A percentile compares a stretch with the other conserved stretches of the same genome.
Evolutionary conservation across 1,140 invertebrate genomes (phyloP).

Genomic region (Drosophila bocki): DNA sequence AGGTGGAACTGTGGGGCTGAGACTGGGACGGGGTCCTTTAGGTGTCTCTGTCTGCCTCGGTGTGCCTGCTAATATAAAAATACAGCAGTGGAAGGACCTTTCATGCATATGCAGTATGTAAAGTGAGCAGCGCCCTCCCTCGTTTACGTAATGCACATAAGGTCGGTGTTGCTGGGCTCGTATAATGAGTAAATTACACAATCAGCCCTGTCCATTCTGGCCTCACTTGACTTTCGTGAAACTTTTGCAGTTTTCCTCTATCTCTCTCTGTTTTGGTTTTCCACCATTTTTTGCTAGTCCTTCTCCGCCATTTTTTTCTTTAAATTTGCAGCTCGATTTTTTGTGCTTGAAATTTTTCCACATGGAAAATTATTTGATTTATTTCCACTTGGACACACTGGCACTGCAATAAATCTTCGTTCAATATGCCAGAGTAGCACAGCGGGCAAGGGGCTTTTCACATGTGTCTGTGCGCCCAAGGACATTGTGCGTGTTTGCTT

Average conservation of each 20-base stretch:
- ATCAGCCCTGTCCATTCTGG: slow-evolving; percentile 59
- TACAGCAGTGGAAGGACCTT: slow-evolving; percentile 50
- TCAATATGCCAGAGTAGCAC: slow-evolving; percentile 76
- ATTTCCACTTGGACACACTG: slow-evolving; percentile 84
- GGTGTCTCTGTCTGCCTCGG: slow-evolving; percentile 32
- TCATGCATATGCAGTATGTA: slow-evolving; percentile 78
- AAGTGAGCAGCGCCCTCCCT: slow-evolving; percentile 57
- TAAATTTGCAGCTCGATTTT: slow-evolving; percentile 71
- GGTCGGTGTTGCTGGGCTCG: slow-evolving; percentile 48
- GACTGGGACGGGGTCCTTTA: slow-evolving; percentile 8
- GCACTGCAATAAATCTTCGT: slow-evolving; percentile 84
- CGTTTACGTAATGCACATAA: slow-evolving; percentile 57
- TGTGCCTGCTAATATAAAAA: slow-evolving; percentile 68
- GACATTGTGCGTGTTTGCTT: slow-evolving; percentile 55
- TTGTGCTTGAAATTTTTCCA: slow-evolving; percentile 79
- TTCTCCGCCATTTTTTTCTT: slow-evolving; percentile 26
- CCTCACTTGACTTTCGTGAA: slow-evolving; percentile 67
- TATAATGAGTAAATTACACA: slow-evolving; percentile 83
- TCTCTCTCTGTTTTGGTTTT: slow-evolving; percentile 31
- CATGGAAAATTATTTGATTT: slow-evolving; percentile 85
- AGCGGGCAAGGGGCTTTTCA: slow-evolving; percentile 37
- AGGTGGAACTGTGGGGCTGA: slow-evolving; percentile 70
- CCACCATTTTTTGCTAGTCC: slow-evolving; percentile 27
- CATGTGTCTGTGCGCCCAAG: slow-evolving; percentile 56
- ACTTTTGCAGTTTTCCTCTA: slow-evolving; percentile 38